Percentiles rank a stretch among this genome's conserved stretches.
phyloP scores from a whole-genome alignment of 2,113 vertebrate species.

The Telmatochromis brachygnathus region DNA sequence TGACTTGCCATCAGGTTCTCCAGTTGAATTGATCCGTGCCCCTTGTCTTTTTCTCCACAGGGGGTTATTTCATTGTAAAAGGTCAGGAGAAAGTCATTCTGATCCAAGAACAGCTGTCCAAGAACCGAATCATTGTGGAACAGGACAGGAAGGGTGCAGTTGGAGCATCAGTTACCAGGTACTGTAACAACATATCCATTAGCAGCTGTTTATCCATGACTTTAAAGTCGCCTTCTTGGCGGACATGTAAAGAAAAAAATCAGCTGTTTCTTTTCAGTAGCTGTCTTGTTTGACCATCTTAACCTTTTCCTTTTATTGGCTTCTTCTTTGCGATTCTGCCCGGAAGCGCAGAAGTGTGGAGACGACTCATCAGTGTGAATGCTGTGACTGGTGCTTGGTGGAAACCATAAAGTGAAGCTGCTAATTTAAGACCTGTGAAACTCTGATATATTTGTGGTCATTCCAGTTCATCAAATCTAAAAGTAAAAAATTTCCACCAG shows the following conservation, averaged over 20 bases:
- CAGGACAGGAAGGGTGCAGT: conserved; percentile 93
- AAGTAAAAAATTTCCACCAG: background rate
- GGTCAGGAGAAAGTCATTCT: conserved; percentile 98
- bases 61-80: conserved; percentile 97
- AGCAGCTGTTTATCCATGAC: background rate
- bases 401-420: background rate
- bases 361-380: background rate
- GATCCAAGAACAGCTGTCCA: conserved; percentile 97
- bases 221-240: background rate
- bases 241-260: background rate
- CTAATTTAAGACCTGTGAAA: background rate
- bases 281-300: background rate
- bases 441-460: background rate
- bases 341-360: fast-evolving
- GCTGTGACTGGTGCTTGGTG: background rate
- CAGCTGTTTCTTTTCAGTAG: background rate
- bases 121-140: conserved; percentile 98
- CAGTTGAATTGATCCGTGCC: background rate
- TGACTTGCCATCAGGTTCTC: background rate
- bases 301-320: background rate
- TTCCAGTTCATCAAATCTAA: background rate
- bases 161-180: conserved; percentile 97
- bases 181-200: background rate
- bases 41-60: conserved; percentile 50
- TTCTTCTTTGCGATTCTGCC: background rate